Conservation (phyloP, 1,140 invertebrate species). For the Drosophila athabasca region DNA sequence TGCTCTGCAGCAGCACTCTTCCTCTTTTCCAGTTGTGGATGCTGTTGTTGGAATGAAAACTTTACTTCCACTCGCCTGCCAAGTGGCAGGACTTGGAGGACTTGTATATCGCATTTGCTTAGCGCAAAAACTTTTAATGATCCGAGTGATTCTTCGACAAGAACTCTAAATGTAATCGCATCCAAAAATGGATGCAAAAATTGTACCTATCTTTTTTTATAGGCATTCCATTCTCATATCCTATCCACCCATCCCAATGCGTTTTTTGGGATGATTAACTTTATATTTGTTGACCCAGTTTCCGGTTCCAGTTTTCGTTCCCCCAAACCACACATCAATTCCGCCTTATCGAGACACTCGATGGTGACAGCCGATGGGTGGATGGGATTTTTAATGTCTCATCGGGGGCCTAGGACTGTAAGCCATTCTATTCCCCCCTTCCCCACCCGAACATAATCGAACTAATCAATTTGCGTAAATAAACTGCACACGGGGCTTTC, state of each 20-base stretch:
- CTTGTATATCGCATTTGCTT: constrained; percentile 48
- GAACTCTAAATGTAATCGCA: constrained; percentile 29
- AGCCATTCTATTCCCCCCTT: constrained; percentile 20
- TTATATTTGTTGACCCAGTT: too few species aligned
- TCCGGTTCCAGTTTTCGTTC: too few species aligned
- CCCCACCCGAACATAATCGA: constrained; percentile 58
- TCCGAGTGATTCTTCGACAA: constrained; percentile 43
- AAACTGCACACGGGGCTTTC: constrained; percentile 64
- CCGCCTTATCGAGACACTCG: neutral
- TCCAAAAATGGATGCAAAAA: constrained; percentile 10
- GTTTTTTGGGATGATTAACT: too few species aligned
- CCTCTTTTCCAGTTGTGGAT: constrained; percentile 13
- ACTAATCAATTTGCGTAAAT: constrained; percentile 81
- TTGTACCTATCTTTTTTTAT: too few species aligned
- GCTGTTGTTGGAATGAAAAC: constrained; percentile 57
- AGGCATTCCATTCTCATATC: too few species aligned
- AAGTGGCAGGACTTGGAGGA: constrained; percentile 53
- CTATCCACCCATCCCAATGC: too few species aligned
- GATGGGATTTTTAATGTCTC: constrained; percentile 26
- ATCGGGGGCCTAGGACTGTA: constrained; percentile 12
- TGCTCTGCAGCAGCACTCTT: constrained; percentile 15
- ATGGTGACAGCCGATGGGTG: too few species aligned
- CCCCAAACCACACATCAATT: neutral
- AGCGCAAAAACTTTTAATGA: constrained; percentile 75
- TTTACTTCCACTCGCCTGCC: constrained; percentile 62